Base-by-base conservation (phyloP, 2,888 invertebrate genomes). In the Heliconius charithonia region DNA sequence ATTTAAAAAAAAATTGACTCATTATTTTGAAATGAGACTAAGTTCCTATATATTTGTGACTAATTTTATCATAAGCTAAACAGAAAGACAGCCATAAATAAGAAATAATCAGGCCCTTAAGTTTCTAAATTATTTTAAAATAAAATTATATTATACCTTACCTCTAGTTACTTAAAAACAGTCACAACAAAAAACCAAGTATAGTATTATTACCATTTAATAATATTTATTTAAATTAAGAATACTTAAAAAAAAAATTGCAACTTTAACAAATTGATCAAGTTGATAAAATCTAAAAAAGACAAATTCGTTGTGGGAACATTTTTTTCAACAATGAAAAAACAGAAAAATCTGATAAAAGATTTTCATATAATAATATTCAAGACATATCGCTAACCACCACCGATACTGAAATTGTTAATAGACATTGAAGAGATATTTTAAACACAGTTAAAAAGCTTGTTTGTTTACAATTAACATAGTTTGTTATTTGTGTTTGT, bases 351-450 rank as follows among this genome's bases (percentile, higher is more conserved):
- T 51, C 19, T 37, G 27, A n/a, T 22, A 73, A 13, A n/a, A 32
- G 29, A 45, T n/a, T 29, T 70, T 59, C 37, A 37, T 37, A 37
- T 37, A 37, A 37, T 37, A 37, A 37, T 37, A 37, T 37, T 37
- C 32, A 37, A 37, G 32, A 27, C 25, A 56, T 25, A 76, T 41
- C 69, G 79, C 79, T 79, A 76, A 76, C 84, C 83, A 81, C 83
- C 85, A 85, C 84, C 84, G 72, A 66, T 66, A 83, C 83, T 85
- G 84, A 77, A 85, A 86, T 85, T 83, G 85, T 85, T 85, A 85
- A 83, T 75, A 80, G 77, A 80, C 63, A 76, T 63, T 69, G 75
- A 74, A 66, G 73, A 63, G 51, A 63, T 69, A 78, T n/a, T 76
- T 77, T 80, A 78, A 72, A 77, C 27, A 77, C 56, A 56, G 65